Evolutionary conservation across 2,888 invertebrate genomes (phyloP), one percentile per base, ranked within the genome.

Genomic region (Drosophila niveifrons): DNA sequence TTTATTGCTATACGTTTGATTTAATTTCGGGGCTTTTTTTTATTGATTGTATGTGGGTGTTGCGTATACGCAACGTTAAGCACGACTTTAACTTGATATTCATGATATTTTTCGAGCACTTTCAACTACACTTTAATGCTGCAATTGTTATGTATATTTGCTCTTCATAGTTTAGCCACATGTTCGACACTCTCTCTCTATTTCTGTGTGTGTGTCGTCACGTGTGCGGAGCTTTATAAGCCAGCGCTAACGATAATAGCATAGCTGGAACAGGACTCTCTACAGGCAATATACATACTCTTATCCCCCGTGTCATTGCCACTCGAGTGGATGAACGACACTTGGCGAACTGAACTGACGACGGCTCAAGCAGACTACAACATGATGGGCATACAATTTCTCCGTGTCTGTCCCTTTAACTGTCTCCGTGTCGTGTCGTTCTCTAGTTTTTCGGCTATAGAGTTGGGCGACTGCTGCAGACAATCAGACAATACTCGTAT

Each of bases 221-320:
- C 51, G 59, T 43, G 43, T 31, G 8, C 59, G 23, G 23, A 53
- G 29, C 55, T 61, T 6, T 6, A 46, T 53, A 47, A 36, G 52
- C 11, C 51, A 13, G 31, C 43, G 13, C 29, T 53, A 53, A 53
- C 53, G 53, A 43, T 53, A 53, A 53, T 53, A n/a, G 53, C 53
- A 17, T 6, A 43, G n/a, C 43, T 43, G 29, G 29, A n/a, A 55
- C 39, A 41, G 39, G 51, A 64, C 56, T 61, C 64, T 47, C 62
- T 48, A 53, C 61, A 67, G 64, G 83, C 83, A 67, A 76, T 79
- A 17, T 55, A 28, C 39, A 80, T 74, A 69, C 70, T 66, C 69
- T 78, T 63, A 78, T 66, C 48, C 75, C 48, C 71, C 51, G 61
- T 70, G 58, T 61, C 68, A 58, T 67, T 82, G 56, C 66, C 67